Evolutionary conservation across 2,888 invertebrate genomes (phyloP), one percentile per base, ranked within the genome.

Genomic region (Poecilus cupreus): DNA sequence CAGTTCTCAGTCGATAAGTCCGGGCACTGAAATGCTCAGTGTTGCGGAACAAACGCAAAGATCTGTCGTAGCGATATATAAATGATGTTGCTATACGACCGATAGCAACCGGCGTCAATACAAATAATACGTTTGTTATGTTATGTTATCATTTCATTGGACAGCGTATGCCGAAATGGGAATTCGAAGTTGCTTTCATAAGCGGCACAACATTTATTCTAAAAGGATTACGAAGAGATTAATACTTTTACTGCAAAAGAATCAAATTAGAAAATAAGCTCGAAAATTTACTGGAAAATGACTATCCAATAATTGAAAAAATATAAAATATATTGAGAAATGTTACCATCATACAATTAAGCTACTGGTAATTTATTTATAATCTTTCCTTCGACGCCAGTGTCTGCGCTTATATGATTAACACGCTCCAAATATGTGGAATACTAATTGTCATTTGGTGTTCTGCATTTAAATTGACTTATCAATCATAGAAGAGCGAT

Each of bases 1-100:
- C 79, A 79, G 79, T 79, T 79, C 79, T 51, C 79, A 79, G 79
- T 79, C 32, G 79, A 79, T 79, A 79, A 79, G 60, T 74, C 43
- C 18, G 77, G 26, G 20, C 37, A 39, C 60, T 60, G 77, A 57
- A 70, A 79, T 79, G 79, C 32, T 51, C 70, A 70, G 32, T 70
- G 68, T 79, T 79, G 79, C 70, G 70, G 68, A 79, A 79, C 79
- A 68, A 60, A 79, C 79, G 32, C 64, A 68, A 68, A 68, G 64
- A 68, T 68, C 37, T 68, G 60, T 49, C 26, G 22, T 6, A 76
- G 20, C 10, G 74, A 74, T 74, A 74, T 43, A 74, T 51, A 74
- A 74, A 74, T 74, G 74, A 74, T 74, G 74, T 74, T 74, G 74
- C 74, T 51, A 22, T 24, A 26, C 18, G 49, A 16, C 11, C 22